Percentiles rank a stretch among this genome's conserved stretches.
phyloP scores from a whole-genome alignment of 2,888 invertebrate species.

The Clusia tigrina region DNA sequence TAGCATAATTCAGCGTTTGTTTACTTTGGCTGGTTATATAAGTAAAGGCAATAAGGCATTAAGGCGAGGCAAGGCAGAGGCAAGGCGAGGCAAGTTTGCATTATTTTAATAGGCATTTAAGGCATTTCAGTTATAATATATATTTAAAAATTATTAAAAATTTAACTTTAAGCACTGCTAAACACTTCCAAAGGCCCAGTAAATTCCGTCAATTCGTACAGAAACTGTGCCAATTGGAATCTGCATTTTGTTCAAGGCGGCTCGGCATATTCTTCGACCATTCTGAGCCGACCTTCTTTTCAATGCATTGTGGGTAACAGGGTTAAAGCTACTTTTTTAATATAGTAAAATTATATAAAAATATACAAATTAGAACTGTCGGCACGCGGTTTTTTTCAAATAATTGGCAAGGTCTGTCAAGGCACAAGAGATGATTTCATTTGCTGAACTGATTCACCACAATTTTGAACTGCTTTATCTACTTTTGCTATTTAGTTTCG shows the following conservation, averaged over 20 bases:
- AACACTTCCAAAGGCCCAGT: slow-evolving; percentile 52
- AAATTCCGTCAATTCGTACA: slow-evolving; percentile 63
- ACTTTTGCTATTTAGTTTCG: background rate
- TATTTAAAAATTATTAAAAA: slow-evolving; percentile 30
- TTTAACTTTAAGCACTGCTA: slow-evolving; percentile 39
- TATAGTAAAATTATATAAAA: slow-evolving; percentile 31
- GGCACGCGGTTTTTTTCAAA: slow-evolving; percentile 20
- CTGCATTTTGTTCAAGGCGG: slow-evolving; percentile 52
- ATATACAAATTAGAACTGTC: slow-evolving; percentile 52
- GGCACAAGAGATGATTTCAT: too few relatives aligned
- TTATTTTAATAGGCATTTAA: slow-evolving; percentile 52
- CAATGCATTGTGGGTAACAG: slow-evolving; percentile 60
- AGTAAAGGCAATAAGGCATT: slow-evolving; percentile 38
- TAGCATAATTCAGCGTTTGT: background rate
- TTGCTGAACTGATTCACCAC: too few relatives aligned
- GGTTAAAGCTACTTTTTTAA: slow-evolving; percentile 47
- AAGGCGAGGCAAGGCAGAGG: slow-evolving; percentile 37
- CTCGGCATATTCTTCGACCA: background rate
- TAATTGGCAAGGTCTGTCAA: too few relatives aligned
- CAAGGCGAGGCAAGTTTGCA: slow-evolving; percentile 53
- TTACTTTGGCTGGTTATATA: background rate
- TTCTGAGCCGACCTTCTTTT: slow-evolving; percentile 34
- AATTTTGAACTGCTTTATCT: too few relatives aligned
- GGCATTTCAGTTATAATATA: slow-evolving; percentile 37
- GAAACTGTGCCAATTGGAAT: slow-evolving; percentile 52